Conservation (phyloP, 1,140 invertebrate genomes). For the Drosophila mauritiana region DNA sequence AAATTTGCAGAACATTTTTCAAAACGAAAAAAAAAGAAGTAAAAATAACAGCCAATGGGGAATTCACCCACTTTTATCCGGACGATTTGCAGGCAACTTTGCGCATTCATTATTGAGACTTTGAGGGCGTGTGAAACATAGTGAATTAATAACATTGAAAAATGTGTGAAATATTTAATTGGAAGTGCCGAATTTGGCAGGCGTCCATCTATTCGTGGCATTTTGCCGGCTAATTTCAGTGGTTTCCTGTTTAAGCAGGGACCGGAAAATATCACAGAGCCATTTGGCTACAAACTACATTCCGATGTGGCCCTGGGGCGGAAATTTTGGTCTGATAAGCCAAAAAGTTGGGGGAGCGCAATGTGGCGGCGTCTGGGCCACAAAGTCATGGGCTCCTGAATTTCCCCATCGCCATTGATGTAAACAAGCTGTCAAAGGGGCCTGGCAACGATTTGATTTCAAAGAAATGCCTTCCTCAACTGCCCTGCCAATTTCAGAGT, state of each 20-base stretch:
- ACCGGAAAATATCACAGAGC: conserved; percentile 40
- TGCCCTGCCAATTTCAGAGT: conserved; percentile 3
- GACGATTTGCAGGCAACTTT: conserved; percentile 30
- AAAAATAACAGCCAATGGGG: neutral
- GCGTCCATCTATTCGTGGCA: conserved; percentile 1
- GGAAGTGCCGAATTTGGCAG: conserved; percentile 38
- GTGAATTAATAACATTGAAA: conserved; percentile 65
- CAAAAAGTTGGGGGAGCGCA: neutral
- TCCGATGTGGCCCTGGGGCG: conserved; percentile 17
- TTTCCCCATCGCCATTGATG: conserved; percentile 49
- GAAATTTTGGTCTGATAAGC: conserved; percentile 21
- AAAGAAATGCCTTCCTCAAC: conserved; percentile 30
- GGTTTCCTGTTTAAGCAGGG: conserved; percentile 32
- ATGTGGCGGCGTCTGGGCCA: conserved; percentile 7
- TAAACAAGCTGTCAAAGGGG: conserved; percentile 75
- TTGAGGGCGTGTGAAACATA: conserved; percentile 58
- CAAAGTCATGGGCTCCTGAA: conserved; percentile 29
- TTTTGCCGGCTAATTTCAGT: conserved; percentile 49
- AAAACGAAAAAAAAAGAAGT: conserved; percentile 18
- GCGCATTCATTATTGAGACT: conserved; percentile 63
- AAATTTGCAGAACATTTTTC: conserved; percentile 46
- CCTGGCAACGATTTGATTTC: conserved; percentile 67
- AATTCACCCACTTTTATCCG: conserved; percentile 12
- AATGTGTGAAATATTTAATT: conserved; percentile 72
- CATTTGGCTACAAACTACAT: conserved; percentile 65